Percentiles rank a stretch among this genome's conserved stretches.
Conservation (phyloP, 2,113 vertebrate species). For the Ornithorhynchus anatinus region DNA sequence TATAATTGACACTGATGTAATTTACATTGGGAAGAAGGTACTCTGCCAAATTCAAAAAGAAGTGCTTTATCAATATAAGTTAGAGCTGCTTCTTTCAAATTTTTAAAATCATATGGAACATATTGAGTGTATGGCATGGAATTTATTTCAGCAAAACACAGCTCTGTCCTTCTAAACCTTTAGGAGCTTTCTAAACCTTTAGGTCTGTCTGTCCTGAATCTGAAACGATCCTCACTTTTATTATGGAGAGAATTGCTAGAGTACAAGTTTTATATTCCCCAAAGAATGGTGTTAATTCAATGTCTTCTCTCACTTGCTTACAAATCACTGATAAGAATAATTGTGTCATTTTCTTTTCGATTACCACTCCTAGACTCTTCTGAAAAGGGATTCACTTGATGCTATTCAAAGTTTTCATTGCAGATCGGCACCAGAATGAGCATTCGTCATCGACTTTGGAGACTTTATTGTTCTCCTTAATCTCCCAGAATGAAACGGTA, state of each 20-base stretch:
- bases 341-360: slow-evolving; percentile 23
- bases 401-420: neutral
- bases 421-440: slow-evolving; percentile 13
- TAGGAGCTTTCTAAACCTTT: slow-evolving; percentile 1
- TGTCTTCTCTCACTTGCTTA: slow-evolving; percentile 6
- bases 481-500: neutral
- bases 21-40: no score
- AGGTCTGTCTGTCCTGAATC: neutral
- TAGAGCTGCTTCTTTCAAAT: no score
- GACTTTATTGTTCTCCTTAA: slow-evolving; percentile 4
- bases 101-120: no score
- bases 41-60: no score
- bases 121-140: neutral
- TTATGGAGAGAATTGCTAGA: neutral
- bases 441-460: neutral
- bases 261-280: neutral
- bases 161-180: no score
- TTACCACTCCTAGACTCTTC: slow-evolving; percentile 5
- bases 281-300: slow-evolving; percentile 16
- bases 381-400: slow-evolving; percentile 40
- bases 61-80: no score
- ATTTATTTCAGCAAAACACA: neutral
- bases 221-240: neutral
- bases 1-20: no score
- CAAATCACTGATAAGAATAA: neutral